Base-by-base conservation (phyloP, 2,888 invertebrate genomes). In the Choristoneura rosaceana region DNA sequence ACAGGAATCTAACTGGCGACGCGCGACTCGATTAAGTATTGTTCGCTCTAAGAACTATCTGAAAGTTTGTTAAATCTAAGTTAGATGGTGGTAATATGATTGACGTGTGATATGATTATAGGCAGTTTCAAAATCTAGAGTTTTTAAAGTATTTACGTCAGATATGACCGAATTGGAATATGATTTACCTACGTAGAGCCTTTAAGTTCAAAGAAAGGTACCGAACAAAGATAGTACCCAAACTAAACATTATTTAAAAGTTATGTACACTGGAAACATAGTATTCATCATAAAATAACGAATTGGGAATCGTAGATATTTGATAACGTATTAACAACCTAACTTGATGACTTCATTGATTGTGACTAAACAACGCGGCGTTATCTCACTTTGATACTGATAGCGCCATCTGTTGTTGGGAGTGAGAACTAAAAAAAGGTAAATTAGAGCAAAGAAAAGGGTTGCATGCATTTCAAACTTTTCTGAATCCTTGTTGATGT, bases 401-500 rank as follows among this genome's bases (percentile, higher is more conserved):
- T 87, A 82, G 69, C 87, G 87, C 87, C 88, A 88, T 87, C 88
- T 88, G 59, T 68, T 41, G 67, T 82, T 76, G 63, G 14, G 47
- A 33, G 47, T 9, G 43, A 69, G 33, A 43, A 71, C 74, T 67
- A 60, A 15, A 33, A 9, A 63, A 33, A 8, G 45, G 14, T 9
- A 47, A 0, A 7, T 25, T 38, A 38, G 7, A 7, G 7, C 7
- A 2, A 33, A 34, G 14, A 2, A 10, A 17, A 10, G 25, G 55
- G 12, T 55, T 55, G 25, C 12, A 25, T n/a, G 47, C n/a, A 47
- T 47, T n/a, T 47, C 4, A 47, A 47, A n/a, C 47, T 47, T 47
- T 47, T n/a, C 47, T 47, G 47, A 47, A 47, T 47, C n/a, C 43
- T 25, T 0, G 25, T 25, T 25, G 25, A 0, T 25, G 38, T 7